A percentile compares a stretch with the other conserved stretches of the same genome.
Conservation (phyloP, 2,888 invertebrate species). For the Phasia obesa region DNA sequence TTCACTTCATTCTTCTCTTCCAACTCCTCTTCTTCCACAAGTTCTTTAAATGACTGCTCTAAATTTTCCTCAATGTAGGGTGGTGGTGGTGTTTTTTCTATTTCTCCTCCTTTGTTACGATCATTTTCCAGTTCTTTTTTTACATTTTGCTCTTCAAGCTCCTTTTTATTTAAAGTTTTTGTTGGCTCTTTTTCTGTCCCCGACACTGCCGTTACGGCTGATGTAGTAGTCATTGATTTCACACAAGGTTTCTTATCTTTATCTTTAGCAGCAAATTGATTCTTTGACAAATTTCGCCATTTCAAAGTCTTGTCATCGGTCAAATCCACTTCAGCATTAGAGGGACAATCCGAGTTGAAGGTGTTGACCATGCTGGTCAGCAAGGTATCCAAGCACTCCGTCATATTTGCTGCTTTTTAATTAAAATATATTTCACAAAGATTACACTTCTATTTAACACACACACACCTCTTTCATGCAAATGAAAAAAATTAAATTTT, state of each 20-base stretch:
- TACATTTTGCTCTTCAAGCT: conserved; percentile 18
- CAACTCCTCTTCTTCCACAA: conserved; percentile 46
- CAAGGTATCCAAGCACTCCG: conserved; percentile 79
- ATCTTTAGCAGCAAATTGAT: conserved; percentile 81
- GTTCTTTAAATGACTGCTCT: conserved; percentile 60
- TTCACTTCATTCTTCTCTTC: background rate
- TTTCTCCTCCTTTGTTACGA: conserved; percentile 25
- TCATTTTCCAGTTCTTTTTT: conserved; percentile 52
- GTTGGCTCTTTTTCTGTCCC: background rate
- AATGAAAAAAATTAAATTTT: conserved; percentile 50
- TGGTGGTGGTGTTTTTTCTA: background rate
- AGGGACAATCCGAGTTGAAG: conserved; percentile 80
- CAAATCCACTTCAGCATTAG: conserved; percentile 78
- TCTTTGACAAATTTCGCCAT: conserved; percentile 82
- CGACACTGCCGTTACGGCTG: conserved; percentile 8
- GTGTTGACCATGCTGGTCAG: conserved; percentile 81
- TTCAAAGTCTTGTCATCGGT: conserved; percentile 82
- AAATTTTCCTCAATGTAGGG: conserved; percentile 44
- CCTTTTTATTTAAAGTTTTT: conserved; percentile 26
- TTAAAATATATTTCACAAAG: conserved; percentile 5
- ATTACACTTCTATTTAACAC: conserved; percentile 33
- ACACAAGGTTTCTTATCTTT: conserved; percentile 74
- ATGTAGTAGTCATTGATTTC: conserved; percentile 55
- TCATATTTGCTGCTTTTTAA: conserved; percentile 74
- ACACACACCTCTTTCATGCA: conserved; percentile 44